Evolutionary conservation across 2,888 invertebrate genomes (phyloP).

Genomic region (Oeneis ivallda): DNA sequence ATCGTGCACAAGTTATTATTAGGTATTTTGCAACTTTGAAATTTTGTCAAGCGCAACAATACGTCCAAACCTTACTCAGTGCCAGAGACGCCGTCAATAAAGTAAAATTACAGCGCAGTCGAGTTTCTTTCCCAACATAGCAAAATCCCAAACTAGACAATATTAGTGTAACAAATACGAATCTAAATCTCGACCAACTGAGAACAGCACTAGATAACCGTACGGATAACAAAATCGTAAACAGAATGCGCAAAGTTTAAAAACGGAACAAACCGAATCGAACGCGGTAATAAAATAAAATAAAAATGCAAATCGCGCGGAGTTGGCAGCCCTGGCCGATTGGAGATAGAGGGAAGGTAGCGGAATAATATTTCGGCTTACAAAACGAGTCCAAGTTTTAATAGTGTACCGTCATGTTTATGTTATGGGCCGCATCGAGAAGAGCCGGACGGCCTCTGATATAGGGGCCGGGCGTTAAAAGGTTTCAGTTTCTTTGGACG

Average conservation of each 20-base stretch:
- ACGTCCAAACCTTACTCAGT: not conserved
- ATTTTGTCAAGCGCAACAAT: not conserved
- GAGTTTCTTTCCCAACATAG: slow-evolving; percentile 17
- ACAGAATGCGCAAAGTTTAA: slow-evolving; percentile 46
- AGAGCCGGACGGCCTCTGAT: slow-evolving; percentile 38
- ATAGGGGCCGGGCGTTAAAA: slow-evolving; percentile 45
- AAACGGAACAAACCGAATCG: slow-evolving; percentile 46
- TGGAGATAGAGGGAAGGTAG: slow-evolving; percentile 73
- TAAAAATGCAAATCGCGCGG: slow-evolving; percentile 67
- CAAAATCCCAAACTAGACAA: slow-evolving; percentile 28
- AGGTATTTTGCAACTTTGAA: not conserved
- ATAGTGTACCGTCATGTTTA: slow-evolving; percentile 79
- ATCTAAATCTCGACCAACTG: slow-evolving; percentile 49
- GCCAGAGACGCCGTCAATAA: slow-evolving; percentile 16
- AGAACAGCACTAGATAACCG: slow-evolving; percentile 44
- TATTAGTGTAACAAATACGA: slow-evolving; percentile 40
- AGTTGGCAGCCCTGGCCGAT: slow-evolving; percentile 68
- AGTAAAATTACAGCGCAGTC: slow-evolving; percentile 24
- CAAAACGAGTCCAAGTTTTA: slow-evolving; percentile 81
- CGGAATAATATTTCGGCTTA: slow-evolving; percentile 81
- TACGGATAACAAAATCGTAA: slow-evolving; percentile 48
- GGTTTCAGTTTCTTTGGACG: slow-evolving; percentile 38
- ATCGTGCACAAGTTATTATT: not conserved
- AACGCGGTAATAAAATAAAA: slow-evolving; percentile 58
- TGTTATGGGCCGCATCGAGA: slow-evolving; percentile 71